A percentile compares a stretch with the other conserved stretches of the same genome.
Conservation (phyloP, 2,888 invertebrate species). For the Drosophila leonis region DNA sequence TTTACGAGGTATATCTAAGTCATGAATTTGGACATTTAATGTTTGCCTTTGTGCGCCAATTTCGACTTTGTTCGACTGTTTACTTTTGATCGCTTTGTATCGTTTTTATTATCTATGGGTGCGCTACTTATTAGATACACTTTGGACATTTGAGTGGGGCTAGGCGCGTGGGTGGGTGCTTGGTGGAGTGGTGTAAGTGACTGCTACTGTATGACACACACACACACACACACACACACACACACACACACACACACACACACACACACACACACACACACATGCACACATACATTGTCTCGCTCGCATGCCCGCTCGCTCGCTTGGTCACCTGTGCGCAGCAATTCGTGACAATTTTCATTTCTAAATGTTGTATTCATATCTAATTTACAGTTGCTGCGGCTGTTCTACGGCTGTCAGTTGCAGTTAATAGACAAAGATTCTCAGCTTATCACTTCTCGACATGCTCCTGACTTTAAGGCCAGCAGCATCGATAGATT, state of each 20-base stretch:
- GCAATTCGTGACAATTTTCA: slow-evolving; percentile 59
- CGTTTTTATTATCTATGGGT: slow-evolving; percentile 47
- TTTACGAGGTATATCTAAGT: slow-evolving; percentile 21
- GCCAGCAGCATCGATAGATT: slow-evolving; percentile 62
- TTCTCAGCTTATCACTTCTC: slow-evolving; percentile 67
- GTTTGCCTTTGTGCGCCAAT: slow-evolving; percentile 46
- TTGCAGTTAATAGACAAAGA: slow-evolving; percentile 27
- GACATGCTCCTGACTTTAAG: slow-evolving; percentile 69
- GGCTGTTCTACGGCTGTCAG: slow-evolving; percentile 13
- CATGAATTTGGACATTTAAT: neutral
- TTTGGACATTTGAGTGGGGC: slow-evolving; percentile 14
- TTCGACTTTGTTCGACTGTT: slow-evolving; percentile 40
- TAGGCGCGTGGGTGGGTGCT: slow-evolving; percentile 6
- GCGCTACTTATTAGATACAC: slow-evolving; percentile 50
- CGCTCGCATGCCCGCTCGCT: slow-evolving; percentile 22
- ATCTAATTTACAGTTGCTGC: slow-evolving; percentile 52
- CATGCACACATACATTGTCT: slow-evolving; percentile 10
- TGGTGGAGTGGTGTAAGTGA: slow-evolving; percentile 3
- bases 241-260: slow-evolving; percentile 3
- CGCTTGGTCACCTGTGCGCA: slow-evolving; percentile 51
- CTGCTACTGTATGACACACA: slow-evolving; percentile 7
- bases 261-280: slow-evolving; percentile 11
- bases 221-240: slow-evolving; percentile 6
- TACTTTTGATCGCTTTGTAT: slow-evolving; percentile 57
- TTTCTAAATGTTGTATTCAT: slow-evolving; percentile 30